Evolutionary conservation across 2,888 invertebrate genomes (phyloP).

Genomic region (Philonicus albiceps): DNA sequence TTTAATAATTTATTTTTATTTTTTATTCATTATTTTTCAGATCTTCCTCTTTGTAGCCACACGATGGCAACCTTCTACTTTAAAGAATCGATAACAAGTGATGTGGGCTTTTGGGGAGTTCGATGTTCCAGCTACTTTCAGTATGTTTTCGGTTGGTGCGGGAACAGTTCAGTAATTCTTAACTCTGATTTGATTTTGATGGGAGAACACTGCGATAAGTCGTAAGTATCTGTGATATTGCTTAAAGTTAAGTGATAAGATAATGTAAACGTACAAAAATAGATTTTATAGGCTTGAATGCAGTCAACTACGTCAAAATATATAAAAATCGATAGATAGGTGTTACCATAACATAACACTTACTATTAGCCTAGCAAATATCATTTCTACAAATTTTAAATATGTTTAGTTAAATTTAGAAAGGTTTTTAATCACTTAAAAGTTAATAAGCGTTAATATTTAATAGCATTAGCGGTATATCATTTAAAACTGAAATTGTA

Average conservation of each 20-base stretch:
- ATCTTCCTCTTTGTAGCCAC: conserved; percentile 54
- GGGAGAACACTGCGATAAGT: conserved; percentile 52
- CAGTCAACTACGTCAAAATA: background rate
- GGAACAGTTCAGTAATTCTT: conserved; percentile 45
- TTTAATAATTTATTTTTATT: background rate
- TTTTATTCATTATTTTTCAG: conserved; percentile 47
- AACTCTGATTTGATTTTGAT: conserved; percentile 51
- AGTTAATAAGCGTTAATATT: too few relatives aligned
- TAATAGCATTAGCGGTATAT: too few relatives aligned
- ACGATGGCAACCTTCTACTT: conserved; percentile 53
- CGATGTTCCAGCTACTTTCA: conserved; percentile 53
- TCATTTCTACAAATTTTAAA: too few relatives aligned
- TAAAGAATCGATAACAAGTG: conserved; percentile 52
- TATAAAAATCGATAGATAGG: background rate
- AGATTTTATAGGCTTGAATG: background rate
- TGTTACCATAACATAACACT: background rate
- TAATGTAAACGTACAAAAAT: background rate
- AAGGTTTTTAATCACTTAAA: too few relatives aligned
- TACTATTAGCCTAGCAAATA: too few relatives aligned
- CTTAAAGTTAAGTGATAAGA: background rate
- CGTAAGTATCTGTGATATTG: conserved; percentile 48
- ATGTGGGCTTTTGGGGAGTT: conserved; percentile 52
- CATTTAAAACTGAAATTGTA: too few relatives aligned
- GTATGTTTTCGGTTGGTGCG: conserved; percentile 54
- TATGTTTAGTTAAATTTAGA: too few relatives aligned